phyloP scores from a whole-genome alignment of 2,888 invertebrate genomes.

The Pyralis farinalis region DNA sequence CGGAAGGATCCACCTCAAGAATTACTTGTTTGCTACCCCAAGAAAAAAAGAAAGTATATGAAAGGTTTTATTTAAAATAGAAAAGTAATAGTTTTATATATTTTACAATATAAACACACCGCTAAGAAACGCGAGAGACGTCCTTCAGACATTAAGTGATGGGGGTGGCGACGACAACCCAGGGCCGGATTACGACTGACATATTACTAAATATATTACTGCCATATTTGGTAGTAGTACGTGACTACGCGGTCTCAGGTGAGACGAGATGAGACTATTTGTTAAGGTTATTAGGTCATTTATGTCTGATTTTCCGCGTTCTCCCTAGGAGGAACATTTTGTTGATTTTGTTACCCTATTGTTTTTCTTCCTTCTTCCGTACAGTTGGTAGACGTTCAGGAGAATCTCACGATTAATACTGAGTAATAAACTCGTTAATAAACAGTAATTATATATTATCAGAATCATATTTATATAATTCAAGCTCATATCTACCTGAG shows the following conservation, averaged over 20 bases:
- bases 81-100: background rate
- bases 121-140: conserved; percentile 49
- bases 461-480: no score
- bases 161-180: conserved; percentile 47
- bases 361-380: background rate
- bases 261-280: conserved; percentile 36
- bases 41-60: no score
- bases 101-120: conserved; percentile 29
- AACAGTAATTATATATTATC: no score
- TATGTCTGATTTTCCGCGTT: conserved; percentile 20
- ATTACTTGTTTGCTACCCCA: no score
- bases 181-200: conserved; percentile 62
- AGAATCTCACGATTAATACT: no score
- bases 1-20: no score
- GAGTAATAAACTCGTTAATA: no score
- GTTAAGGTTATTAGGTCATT: conserved; percentile 33
- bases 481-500: no score
- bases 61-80: no score
- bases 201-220: conserved; percentile 55
- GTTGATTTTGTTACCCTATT: background rate
- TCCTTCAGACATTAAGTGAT: conserved; percentile 62
- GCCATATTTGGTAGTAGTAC: conserved; percentile 48
- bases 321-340: background rate
- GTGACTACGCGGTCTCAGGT: conserved; percentile 56
- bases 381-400: no score